Percentiles rank a stretch among this genome's conserved stretches.
Evolutionary conservation across 2,888 invertebrate species (phyloP).

Genomic region (Sesia apiformis): DNA sequence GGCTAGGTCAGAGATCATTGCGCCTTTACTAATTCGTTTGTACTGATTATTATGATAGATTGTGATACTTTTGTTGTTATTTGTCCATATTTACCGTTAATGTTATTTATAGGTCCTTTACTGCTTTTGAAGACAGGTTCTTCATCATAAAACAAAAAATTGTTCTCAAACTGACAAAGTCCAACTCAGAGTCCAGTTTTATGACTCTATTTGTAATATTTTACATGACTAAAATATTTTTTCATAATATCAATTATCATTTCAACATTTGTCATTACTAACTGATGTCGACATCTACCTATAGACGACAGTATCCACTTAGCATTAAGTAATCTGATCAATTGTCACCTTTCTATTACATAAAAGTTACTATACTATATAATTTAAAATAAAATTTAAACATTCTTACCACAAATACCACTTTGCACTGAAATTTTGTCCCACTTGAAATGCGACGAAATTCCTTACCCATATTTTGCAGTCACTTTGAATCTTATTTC

Average conservation of each 20-base stretch:
- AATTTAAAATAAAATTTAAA: background rate
- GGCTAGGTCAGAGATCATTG: conserved; percentile 53
- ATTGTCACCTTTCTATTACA: no score
- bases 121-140: no score
- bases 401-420: background rate
- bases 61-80: background rate
- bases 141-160: no score
- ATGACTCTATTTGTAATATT: no score
- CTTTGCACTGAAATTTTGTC: background rate
- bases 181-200: no score
- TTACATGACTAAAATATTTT: no score
- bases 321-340: no score
- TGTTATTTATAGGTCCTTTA: background rate
- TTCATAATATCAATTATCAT: no score
- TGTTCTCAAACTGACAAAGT: no score
- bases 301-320: no score
- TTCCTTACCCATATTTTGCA: conserved; percentile 1
- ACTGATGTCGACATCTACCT: no score
- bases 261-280: no score
- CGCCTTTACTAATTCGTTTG: conserved; percentile 46
- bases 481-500: background rate
- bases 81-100: background rate
- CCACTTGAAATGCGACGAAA: background rate
- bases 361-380: background rate
- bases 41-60: conserved; percentile 42